Percentiles rank a stretch among this genome's conserved stretches.
phyloP scores from a whole-genome alignment of 2,113 vertebrate genomes.

The Lepisosteus osseus region DNA sequence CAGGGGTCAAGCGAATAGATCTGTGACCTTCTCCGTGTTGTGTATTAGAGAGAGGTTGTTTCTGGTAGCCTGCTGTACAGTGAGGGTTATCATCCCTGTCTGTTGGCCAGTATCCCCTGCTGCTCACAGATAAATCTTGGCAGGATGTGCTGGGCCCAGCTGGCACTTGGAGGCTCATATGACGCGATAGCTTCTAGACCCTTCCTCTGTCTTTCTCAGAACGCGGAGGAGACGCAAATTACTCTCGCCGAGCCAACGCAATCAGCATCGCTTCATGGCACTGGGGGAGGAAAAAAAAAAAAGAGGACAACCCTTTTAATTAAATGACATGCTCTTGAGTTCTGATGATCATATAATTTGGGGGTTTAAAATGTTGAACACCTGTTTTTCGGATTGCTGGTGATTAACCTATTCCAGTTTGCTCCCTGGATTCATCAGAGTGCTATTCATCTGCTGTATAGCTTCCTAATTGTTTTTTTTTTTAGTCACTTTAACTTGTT shows the following conservation, averaged over 20 bases:
- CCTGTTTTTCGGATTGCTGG: slow-evolving; percentile 51
- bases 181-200: slow-evolving; percentile 7
- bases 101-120: too few species aligned
- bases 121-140: too few species aligned
- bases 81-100: too few species aligned
- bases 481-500: slow-evolving; percentile 36
- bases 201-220: slow-evolving; percentile 15
- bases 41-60: too few species aligned
- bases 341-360: slow-evolving; percentile 47
- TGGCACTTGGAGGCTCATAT: too few species aligned
- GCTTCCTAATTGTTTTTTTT: slow-evolving; percentile 47
- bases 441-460: slow-evolving; percentile 43
- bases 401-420: slow-evolving; percentile 57
- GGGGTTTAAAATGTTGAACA: slow-evolving; percentile 45
- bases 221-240: slow-evolving; percentile 60
- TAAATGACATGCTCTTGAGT: slow-evolving; percentile 45
- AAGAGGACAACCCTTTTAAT: slow-evolving; percentile 52
- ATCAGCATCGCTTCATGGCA: slow-evolving; percentile 58
- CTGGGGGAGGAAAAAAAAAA: slow-evolving; percentile 33
- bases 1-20: too few species aligned
- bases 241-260: slow-evolving; percentile 58
- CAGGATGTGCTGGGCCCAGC: too few species aligned
- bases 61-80: too few species aligned
- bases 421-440: slow-evolving; percentile 46
- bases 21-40: too few species aligned